Evolutionary conservation across 1,140 invertebrate genomes (phyloP).

Genomic region (Parasteatoda tepidariorum): DNA sequence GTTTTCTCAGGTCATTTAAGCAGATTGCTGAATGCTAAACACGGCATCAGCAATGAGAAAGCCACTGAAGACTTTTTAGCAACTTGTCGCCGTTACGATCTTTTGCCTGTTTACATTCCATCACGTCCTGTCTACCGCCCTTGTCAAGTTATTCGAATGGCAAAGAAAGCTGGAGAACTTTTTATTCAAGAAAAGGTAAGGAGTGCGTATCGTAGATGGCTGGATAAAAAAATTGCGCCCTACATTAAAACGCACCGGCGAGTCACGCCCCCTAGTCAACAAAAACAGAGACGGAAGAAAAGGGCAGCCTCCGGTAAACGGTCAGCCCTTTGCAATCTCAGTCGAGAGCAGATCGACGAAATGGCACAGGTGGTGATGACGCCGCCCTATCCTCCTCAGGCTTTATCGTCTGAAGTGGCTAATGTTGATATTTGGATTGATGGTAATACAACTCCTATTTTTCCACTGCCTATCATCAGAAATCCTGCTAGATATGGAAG

Average conservation of each 20-base stretch:
- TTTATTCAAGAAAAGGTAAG: conserved; percentile 50
- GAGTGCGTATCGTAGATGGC: conserved; percentile 43
- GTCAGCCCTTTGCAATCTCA: neutral
- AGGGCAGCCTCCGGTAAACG: neutral
- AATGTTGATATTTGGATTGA: conserved; percentile 42
- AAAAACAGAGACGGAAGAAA: neutral
- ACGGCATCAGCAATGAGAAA: neutral
- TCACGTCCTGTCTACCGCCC: conserved; percentile 21
- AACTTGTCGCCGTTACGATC: conserved; percentile 44
- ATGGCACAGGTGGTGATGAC: neutral
- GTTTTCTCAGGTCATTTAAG: conserved; percentile 10
- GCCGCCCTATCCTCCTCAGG: conserved; percentile 1
- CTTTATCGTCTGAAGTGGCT: neutral
- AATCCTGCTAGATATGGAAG: conserved; percentile 27
- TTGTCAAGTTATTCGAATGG: conserved; percentile 51
- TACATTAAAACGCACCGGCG: neutral
- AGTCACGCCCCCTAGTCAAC: conserved; percentile 27
- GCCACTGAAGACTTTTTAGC: conserved; percentile 26
- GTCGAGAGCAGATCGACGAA: neutral
- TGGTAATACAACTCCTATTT: conserved; percentile 33
- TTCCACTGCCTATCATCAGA: conserved; percentile 41
- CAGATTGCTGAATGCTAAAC: conserved; percentile 5
- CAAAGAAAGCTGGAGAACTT: conserved; percentile 47
- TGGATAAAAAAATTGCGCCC: conserved; percentile 33
- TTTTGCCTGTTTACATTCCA: conserved; percentile 37